Evolutionary conservation across 2,888 invertebrate genomes (phyloP), one percentile per base, ranked within the genome.

Genomic region (Chrysopilus asiliformis): DNA sequence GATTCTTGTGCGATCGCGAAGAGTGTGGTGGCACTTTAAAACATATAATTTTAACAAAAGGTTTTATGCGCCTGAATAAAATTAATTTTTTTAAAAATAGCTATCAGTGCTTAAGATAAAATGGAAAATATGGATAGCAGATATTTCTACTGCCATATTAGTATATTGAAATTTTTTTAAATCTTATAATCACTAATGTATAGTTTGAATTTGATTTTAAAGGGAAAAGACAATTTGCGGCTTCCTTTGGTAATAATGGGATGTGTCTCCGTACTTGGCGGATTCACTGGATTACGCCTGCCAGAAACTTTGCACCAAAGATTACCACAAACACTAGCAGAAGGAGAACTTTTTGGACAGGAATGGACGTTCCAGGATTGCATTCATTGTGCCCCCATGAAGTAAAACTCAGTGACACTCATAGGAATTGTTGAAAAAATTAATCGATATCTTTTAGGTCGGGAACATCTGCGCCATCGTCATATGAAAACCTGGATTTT

Each of bases 161-260:
- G n/a, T n/a, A n/a, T n/a, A n/a, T n/a, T n/a, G n/a, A n/a, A n/a
- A n/a, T n/a, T n/a, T n/a, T n/a, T n/a, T n/a, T n/a, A n/a, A n/a
- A n/a, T n/a, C n/a, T n/a, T n/a, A n/a, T n/a, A n/a, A n/a, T n/a
- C n/a, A n/a, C n/a, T 28, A 28, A 8, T 12, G 20, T 31, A 13
- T n/a, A 18, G 25, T 22, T 35, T 25, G 5, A 28, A 29, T 19
- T 30, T 25, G 34, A 14, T 47, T 37, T 53, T 57, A 20, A 52
- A 87, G 87, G 90, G 90, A 1, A 77, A 80, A 39, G 86, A 85
- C 53, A 82, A 82, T 58, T 66, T 87, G 16, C 79, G 85, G 18
- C 61, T 90, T 38, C 89, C 89, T 1, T 59, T 89, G 37, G 77
- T 86, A 1, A 83, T 89, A 41, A 81, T 90, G 77, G 89, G 89